Evolutionary conservation across 2,888 invertebrate genomes (phyloP).

Genomic region (Aleiodes testaceus): DNA sequence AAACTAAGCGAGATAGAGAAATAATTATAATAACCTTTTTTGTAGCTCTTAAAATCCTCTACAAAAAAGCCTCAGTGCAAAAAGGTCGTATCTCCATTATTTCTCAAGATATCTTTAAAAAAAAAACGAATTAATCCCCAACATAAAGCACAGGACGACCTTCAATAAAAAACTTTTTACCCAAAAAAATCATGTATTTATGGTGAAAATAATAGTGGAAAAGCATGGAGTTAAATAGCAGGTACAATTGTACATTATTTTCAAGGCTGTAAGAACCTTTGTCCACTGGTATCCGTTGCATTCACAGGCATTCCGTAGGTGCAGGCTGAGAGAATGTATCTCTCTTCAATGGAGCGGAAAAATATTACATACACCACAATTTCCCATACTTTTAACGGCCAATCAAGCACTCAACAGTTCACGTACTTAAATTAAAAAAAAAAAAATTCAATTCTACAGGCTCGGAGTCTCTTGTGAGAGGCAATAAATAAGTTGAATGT

Average conservation of each 20-base stretch:
- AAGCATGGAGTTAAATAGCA: not conserved
- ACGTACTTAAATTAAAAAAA: not conserved
- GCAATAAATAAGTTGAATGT: not conserved
- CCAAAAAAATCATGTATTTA: too few relatives aligned
- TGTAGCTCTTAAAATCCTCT: too few relatives aligned
- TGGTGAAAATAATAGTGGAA: not conserved
- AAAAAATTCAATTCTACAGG: too few relatives aligned
- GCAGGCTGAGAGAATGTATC: slow-evolving; percentile 35
- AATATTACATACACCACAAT: not conserved
- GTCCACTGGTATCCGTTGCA: slow-evolving; percentile 34
- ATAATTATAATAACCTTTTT: too few relatives aligned
- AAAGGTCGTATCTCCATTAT: too few relatives aligned
- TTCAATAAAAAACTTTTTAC: too few relatives aligned
- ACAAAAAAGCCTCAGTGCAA: too few relatives aligned
- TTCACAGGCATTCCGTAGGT: slow-evolving; percentile 39
- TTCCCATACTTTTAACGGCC: slow-evolving; percentile 4
- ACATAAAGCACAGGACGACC: too few relatives aligned
- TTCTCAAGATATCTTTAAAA: too few relatives aligned
- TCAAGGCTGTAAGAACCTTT: slow-evolving; percentile 28
- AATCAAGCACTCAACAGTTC: not conserved
- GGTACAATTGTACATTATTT: slow-evolving; percentile 20
- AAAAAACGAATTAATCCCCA: not conserved
- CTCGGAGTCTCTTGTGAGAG: too few relatives aligned
- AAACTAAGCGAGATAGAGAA: too few relatives aligned
- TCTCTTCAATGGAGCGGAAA: slow-evolving; percentile 12